A percentile compares a stretch with the other conserved stretches of the same genome.
Conservation (phyloP, 2,888 invertebrate species). For the Caenorhabditis sulstoni region DNA sequence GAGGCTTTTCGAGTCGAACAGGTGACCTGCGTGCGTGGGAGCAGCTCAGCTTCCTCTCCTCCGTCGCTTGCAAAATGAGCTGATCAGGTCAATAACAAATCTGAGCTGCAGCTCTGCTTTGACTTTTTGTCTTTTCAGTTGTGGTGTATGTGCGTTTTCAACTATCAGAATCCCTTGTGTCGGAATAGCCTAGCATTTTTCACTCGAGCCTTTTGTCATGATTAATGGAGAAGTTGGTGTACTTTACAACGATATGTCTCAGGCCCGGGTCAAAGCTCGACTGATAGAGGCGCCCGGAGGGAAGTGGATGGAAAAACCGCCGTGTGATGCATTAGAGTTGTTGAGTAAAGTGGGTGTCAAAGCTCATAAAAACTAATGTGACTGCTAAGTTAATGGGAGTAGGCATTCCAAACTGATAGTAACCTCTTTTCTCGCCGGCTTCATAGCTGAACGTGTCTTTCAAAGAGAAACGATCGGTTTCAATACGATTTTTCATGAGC, state of each 20-base stretch:
- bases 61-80: conserved; percentile 20
- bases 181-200: conserved; percentile 11
- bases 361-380: conserved; percentile 26
- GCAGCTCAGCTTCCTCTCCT: conserved; percentile 32
- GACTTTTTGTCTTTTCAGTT: conserved; percentile 52
- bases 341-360: conserved; percentile 16
- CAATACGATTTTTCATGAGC: too few relatives aligned
- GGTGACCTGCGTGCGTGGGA: conserved; percentile 59
- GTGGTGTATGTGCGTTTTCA: conserved; percentile 33
- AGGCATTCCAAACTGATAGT: too few relatives aligned
- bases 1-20: conserved; percentile 33
- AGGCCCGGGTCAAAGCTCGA: conserved; percentile 38
- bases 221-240: conserved; percentile 48
- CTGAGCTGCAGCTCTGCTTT: conserved; percentile 20
- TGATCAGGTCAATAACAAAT: conserved; percentile 46
- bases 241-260: conserved; percentile 48
- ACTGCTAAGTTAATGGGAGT: conserved; percentile 7
- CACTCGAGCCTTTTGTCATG: conserved; percentile 22
- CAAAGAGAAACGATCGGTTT: too few relatives aligned
- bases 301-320: conserved; percentile 35
- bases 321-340: conserved; percentile 45
- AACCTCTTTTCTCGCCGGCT: too few relatives aligned
- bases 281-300: conserved; percentile 1
- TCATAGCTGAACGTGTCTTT: too few relatives aligned
- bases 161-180: conserved; percentile 37